Base-by-base conservation (phyloP, 1,140 invertebrate species). In the Heliothis virescens region DNA sequence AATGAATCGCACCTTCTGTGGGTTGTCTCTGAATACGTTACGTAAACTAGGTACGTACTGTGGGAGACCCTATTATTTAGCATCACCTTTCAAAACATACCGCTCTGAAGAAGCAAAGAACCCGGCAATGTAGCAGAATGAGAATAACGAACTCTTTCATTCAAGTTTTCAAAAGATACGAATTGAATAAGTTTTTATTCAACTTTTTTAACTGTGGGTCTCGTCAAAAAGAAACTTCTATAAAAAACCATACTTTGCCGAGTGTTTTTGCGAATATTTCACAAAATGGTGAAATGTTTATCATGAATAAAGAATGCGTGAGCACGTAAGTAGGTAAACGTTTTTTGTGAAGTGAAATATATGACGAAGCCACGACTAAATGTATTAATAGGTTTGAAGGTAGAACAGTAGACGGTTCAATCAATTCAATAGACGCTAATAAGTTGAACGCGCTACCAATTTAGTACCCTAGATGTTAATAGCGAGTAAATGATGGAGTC, bases 371-470 rank as follows among this genome's bases (percentile, higher is more conserved):
- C 63, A 16, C 16, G 18, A 12, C 57, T 60, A 60, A 60, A 60
- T 26, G 57, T 29, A 71, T 3, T 55, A 71, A 71, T 29, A 47
- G 16, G 53, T 60, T 21, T 15, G 73, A 75, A 75, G 73, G 73
- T 75, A 60, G 34, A 52, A 57, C 69, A 72, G 52, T 34, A 57
- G 21, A 75, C 53, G 47, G 18, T 63, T 48, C 59, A 50, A 75
- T 75, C 47, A 52, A 63, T 50, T 48, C 15, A 75, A 65, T 65
- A 18, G 26, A 65, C 21, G 48, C 50, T 77, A 77, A 77, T 53
- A 53, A 55, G 74, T 65, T 77, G 74, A 77, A 77, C 48, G 74
- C n/a, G n/a, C 74, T 65, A 71, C 67, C 67, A 53, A 71, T 52
- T 71, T 55, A 55, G 67, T 48, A n/a, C 26, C 29, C n/a, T 73